phyloP scores from a whole-genome alignment of 2,888 invertebrate genomes.

The Nasonia oneida region DNA sequence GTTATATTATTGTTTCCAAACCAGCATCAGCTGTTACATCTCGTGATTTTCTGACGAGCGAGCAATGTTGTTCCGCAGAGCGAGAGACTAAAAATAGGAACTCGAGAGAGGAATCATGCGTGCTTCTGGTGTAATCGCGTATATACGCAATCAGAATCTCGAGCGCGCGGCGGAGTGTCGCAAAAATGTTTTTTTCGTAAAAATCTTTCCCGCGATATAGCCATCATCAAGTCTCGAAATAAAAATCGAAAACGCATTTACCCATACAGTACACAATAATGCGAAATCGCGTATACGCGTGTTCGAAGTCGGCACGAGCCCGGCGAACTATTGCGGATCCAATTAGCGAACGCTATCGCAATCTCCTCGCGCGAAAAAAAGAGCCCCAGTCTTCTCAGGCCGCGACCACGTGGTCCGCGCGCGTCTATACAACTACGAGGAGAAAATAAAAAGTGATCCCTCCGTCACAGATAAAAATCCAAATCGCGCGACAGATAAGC shows the following conservation, averaged over 20 bases:
- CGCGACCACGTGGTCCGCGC: background rate
- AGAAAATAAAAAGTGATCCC: no score
- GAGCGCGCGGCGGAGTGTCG: background rate
- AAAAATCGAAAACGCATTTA: no score
- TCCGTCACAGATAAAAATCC: background rate
- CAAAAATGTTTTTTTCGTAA: background rate
- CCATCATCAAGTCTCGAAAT: no score
- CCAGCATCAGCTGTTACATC: background rate
- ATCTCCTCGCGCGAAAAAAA: background rate
- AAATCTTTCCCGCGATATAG: background rate
- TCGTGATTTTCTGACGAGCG: background rate
- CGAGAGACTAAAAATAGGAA: background rate
- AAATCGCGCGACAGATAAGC: conserved; percentile 6
- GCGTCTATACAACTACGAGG: background rate
- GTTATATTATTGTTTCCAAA: background rate
- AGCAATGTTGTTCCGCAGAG: background rate
- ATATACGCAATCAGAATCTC: background rate
- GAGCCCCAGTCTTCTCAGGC: background rate
- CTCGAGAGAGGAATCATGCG: background rate
- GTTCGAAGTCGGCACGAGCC: no score
- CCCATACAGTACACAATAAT: no score
- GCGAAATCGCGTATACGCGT: no score
- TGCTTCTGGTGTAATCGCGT: background rate
- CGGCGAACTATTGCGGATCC: background rate
- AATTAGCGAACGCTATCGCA: background rate